Conservation (phyloP, 2,113 vertebrate species). For the Lophura nycthemera region DNA sequence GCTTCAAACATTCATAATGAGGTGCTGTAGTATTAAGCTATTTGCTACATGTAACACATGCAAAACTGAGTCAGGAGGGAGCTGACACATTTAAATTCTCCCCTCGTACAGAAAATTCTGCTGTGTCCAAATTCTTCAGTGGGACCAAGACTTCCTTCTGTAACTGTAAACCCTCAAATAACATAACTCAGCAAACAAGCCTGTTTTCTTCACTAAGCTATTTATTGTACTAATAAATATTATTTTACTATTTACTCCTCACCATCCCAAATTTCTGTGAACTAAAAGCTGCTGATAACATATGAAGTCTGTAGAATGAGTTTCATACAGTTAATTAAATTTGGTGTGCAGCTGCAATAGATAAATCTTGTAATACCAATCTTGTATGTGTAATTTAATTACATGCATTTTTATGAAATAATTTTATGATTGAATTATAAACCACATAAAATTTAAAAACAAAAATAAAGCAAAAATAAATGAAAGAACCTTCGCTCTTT, state of each 20-base stretch:
- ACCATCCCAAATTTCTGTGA: not conserved
- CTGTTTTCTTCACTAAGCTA: not conserved
- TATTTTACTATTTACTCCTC: not conserved
- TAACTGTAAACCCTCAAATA: not conserved
- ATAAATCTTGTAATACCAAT: not conserved
- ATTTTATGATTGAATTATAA: not conserved
- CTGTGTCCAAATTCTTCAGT: not conserved
- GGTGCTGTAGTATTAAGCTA: not conserved
- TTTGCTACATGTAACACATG: not conserved
- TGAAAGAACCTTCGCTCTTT: constrained; percentile 43
- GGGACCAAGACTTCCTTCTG: not conserved
- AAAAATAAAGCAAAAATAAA: not conserved
- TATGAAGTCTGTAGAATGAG: not conserved
- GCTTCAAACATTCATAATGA: not conserved
- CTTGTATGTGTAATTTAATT: not conserved
- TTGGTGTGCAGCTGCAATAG: not conserved
- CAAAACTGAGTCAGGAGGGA: not conserved
- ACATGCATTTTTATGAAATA: not conserved
- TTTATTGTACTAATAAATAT: not conserved
- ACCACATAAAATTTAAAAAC: not conserved
- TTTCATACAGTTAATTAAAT: not conserved
- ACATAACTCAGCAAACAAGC: not conserved
- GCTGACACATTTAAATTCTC: not conserved
- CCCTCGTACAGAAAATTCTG: not conserved
- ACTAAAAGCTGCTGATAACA: not conserved